These are phyloP conservation scores for Mus musculus DNA, from an alignment of 2,113 vertebrate species.

Conservation along the genomic window GRCm39 chr7:39414001-39414500, in stretches of 20 bases:
- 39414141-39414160: background rate
- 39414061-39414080: background rate
- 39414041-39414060: background rate
- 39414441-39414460: background rate
- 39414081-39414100: background rate
- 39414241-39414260: background rate
- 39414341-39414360: background rate
- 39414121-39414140: background rate
- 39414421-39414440: background rate
- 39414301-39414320: background rate
- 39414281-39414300: background rate
- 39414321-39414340: background rate
- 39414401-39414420: background rate
- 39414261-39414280: background rate
- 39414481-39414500: background rate
- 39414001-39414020: background rate
- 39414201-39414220: background rate
- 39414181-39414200: background rate
- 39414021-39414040: background rate
- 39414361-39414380: no score
- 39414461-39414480: background rate
- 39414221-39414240: background rate
- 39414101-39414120: background rate
- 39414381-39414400: background rate
- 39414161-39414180: background rate